Evolutionary conservation across 2,797 vertebrate genomes (phyloP), one percentile per base, ranked within the genome.

Genomic region (Argentina silus): DNA sequence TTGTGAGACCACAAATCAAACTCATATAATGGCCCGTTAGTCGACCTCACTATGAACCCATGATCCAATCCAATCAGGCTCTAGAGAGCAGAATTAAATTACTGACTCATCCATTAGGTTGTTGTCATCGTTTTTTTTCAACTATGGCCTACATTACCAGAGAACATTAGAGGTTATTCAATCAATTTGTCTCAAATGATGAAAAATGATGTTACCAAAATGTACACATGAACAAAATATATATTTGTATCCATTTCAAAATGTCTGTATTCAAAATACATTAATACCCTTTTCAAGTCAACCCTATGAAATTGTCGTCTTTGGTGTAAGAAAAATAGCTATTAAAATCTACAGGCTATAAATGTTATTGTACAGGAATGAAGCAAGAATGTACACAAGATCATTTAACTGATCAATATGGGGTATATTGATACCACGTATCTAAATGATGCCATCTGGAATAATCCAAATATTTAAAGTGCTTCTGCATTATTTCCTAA

Each of bases 331-430:
- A 94, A 94, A 94, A 93, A 94, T 92, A 93, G 86, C 78, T 86
- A 81, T 81, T 90, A 87, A 91, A 91, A 93, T 93, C 87, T 90
- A 92, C 88, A 91, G 71, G 82, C 87, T 91, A 89, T 87, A 90
- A 92, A 92, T 82, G 85, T 91, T 87, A 90, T 85, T 86, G 69
- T 91, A 93, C 90, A 91, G 83, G 81, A 88, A 84, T 80, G 83
- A 87, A 55, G 89, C 78, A 87, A 83, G 78, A 93, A 85, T 48
- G 81, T 85, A 90, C 75, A 81, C 50, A 17, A 87, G 97, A 99
- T 98, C 98, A 98, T 98, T 95, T 81, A 99, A 99, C 97, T 99
- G 98, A 99, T 98, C 98, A 63, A 96, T 94, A 94, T 84, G 88
- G 87, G 90, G 86, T 83, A 83, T 78, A 83, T 90, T 93, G 97